A percentile compares a stretch with the other conserved stretches of the same genome.
These are phyloP conservation scores for Pterostichus madidus DNA, from an alignment of 2,888 invertebrate genomes.

Conservation along the genomic window DNA sequence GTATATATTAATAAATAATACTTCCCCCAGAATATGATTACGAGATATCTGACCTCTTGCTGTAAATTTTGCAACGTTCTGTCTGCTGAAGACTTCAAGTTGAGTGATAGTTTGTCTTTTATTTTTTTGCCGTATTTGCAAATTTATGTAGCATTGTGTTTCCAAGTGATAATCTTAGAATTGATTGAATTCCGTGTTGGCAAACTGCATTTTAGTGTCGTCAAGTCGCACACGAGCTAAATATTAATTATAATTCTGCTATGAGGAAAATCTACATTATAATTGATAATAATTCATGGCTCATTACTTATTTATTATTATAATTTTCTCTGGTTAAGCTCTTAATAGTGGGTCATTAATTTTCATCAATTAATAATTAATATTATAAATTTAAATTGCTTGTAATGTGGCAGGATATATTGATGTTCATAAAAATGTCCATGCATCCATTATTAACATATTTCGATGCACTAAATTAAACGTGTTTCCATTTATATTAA, in stretches of 20 bases:
- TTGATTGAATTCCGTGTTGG: constrained; percentile 14
- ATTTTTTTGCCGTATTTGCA: constrained; percentile 29
- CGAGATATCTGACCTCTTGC: constrained; percentile 11
- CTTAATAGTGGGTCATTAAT: constrained; percentile 26
- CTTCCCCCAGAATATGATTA: too few relatives aligned
- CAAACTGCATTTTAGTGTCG: background rate
- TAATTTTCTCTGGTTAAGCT: constrained; percentile 19
- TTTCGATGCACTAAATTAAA: constrained; percentile 44
- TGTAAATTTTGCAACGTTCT: constrained; percentile 29
- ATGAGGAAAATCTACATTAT: constrained; percentile 27
- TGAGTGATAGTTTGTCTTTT: constrained; percentile 17
- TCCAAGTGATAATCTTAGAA: constrained; percentile 15
- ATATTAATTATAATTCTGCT: constrained; percentile 17
- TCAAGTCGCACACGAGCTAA: background rate
- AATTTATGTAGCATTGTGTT: constrained; percentile 30
- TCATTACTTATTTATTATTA: constrained; percentile 27
- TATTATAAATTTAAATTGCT: constrained; percentile 37
- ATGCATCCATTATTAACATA: constrained; percentile 19
- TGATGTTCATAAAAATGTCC: constrained; percentile 22
- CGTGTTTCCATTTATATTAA: constrained; percentile 41
- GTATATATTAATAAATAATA: too few relatives aligned
- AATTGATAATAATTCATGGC: constrained; percentile 11
- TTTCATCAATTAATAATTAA: constrained; percentile 46
- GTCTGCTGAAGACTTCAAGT: constrained; percentile 21
- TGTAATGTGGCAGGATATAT: constrained; percentile 7